These are phyloP conservation scores for Polymixis flavicincta DNA, from an alignment of 2,888 invertebrate genomes.

Conservation along the genomic window DNA sequence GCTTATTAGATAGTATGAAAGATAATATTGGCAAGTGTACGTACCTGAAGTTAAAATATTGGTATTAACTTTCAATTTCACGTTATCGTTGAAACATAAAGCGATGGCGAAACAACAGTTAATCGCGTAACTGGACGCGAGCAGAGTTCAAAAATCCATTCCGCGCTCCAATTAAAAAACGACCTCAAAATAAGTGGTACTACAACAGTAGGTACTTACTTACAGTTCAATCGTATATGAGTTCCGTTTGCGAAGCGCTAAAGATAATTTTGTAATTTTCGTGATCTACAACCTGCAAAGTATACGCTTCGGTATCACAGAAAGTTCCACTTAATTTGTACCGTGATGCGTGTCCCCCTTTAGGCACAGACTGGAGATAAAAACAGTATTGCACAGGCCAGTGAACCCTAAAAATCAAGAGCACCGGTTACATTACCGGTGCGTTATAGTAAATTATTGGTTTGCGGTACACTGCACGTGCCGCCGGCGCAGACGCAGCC, in stretches of 20 bases:
- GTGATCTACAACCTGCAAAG: conserved; percentile 21
- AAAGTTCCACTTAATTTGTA: conserved; percentile 24
- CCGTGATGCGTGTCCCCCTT: conserved; percentile 20
- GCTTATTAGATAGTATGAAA: conserved; percentile 6
- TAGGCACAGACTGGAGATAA: conserved; percentile 52
- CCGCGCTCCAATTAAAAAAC: conserved; percentile 67
- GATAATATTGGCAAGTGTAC: conserved; percentile 13
- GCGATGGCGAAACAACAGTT: conserved; percentile 48
- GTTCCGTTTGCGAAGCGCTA: conserved; percentile 1
- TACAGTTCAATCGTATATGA: conserved; percentile 8
- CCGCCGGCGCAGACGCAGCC: conserved; percentile 71
- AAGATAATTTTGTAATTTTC: conserved; percentile 15
- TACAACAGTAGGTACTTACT: neutral
- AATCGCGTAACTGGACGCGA: conserved; percentile 55
- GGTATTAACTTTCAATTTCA: conserved; percentile 39
- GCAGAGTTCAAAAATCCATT: conserved; percentile 58
- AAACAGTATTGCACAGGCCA: conserved; percentile 65
- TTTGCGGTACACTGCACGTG: conserved; percentile 74
- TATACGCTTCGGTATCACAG: conserved; percentile 10
- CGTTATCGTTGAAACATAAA: conserved; percentile 24
- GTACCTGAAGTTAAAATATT: conserved; percentile 17
- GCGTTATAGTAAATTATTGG: conserved; percentile 79
- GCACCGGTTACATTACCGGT: conserved; percentile 77
- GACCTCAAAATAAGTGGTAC: conserved; percentile 57
- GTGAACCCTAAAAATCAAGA: conserved; percentile 73